Evolutionary conservation across 2,888 invertebrate species (phyloP), one percentile per base, ranked within the genome.

Genomic region (Watsonalla binaria): DNA sequence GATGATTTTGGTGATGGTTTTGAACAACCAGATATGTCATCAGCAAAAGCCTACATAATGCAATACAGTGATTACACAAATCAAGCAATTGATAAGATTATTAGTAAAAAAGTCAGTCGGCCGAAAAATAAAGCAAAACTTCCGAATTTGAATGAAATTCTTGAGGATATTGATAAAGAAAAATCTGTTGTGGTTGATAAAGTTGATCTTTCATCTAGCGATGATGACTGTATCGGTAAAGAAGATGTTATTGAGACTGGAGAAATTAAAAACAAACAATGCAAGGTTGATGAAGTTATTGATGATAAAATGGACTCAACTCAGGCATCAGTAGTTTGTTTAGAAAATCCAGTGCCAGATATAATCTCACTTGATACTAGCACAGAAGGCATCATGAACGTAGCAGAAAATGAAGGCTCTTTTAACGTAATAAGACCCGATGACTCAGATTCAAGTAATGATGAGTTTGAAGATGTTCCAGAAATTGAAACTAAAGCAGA

Each of bases 41-140:
- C 94, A 45, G 95, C 95, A 4, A 92, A 94, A 72, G 91, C 92
- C 45, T 96, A 95, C 62, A 95, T 96, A 92, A 90, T 94, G 74
- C 95, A 96, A 79, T 94, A 95, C 66, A 95, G 93, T 66, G 95
- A 94, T 58, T 92, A 96, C 67, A 94, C 95, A 50, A 92, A 94
- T 61, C 92, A 92, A 59, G 94, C 95, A 72, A 94, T 96, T 58
- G 82, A 91, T 39, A 85, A 92, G 65, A 91, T 94, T 54, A 84
- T 94, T 60, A 62, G 68, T 46, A 63, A 69, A 45, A 80, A 75
- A 60, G 70, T 57, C 54, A 61, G 55, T 55, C 62, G 52, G 15
- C 56, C 54, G 45, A 83, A 78, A 68, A 65, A 53, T 47, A 83
- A 80, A 73, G 47, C 54, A 11, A 81, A 76, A 55, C 56, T 60